Evolutionary conservation across 2,797 vertebrate genomes (phyloP), one percentile per base, ranked within the genome.

Genomic region (Oreortyx pictus): DNA sequence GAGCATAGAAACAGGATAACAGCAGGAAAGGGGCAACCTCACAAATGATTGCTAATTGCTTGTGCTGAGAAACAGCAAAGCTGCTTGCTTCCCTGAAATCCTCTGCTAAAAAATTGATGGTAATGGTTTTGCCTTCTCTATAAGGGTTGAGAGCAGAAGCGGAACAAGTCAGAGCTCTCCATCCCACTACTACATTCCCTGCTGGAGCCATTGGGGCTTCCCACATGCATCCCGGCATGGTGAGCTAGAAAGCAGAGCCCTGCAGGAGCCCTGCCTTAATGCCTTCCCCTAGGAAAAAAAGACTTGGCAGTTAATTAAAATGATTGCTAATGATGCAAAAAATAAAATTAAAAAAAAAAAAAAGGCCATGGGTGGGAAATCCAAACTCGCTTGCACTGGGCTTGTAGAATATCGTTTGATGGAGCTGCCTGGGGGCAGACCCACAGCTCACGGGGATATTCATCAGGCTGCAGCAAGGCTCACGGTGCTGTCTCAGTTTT

Each of bases 291-390:
- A 75, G 89, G 82, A 86, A 88, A 91, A 91, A 92, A 31, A 82
- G 14, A 25, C 77, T 75, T 11, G 44, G 89, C 9, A 17, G 86
- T 70, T 93, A 93, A 95, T 96, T 95, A 93, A 94, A 88, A 94
- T 89, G 67, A 82, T 61, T 27, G 92, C 88, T 95, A 95, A 94
- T 94, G 95, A 95, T 56, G 89, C 52, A 78, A 87, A 79, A 65
- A 41, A 41, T 41, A 41, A 41, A 41, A 41, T 41, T 41, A 41
- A 14, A 41, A 41, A 41, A 41, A 39, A 39, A 39, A 41, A 78
- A 68, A 70, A 87, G 74, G 73, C 84, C 70, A 72, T 2, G 91
- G 96, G 89, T 84, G 94, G 84, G 94, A 91, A 94, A 94, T 54
- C 93, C 92, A 16, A 91, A 73, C 33, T 50, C 31, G 20, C 71